A percentile compares a stretch with the other conserved stretches of the same genome.
These are phyloP conservation scores for Prionailurus viverrinus DNA, from an alignment of 2,113 vertebrate species.

Conservation along the genomic window DNA sequence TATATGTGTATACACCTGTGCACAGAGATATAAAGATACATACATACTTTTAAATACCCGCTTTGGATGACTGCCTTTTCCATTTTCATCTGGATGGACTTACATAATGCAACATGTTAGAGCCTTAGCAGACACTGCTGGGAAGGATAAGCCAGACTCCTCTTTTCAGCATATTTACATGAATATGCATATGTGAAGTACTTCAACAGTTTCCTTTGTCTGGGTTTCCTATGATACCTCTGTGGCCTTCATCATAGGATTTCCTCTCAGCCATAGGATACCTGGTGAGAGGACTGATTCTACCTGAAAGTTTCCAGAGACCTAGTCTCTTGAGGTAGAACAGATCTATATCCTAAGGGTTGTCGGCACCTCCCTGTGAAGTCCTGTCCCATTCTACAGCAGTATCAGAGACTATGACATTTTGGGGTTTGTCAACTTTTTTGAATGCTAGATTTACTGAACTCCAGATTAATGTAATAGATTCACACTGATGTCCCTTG, in stretches of 20 bases:
- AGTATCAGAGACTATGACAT: background rate
- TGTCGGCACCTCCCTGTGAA: background rate
- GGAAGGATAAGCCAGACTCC: background rate
- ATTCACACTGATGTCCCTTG: background rate
- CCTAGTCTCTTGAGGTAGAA: background rate
- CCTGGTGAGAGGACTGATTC: background rate
- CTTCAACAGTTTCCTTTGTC: background rate
- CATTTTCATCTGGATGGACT: slow-evolving; percentile 16
- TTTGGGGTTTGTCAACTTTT: slow-evolving; percentile 25
- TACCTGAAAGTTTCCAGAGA: background rate
- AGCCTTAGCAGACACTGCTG: background rate
- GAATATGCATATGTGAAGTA: slow-evolving; percentile 5
- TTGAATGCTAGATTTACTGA: background rate
- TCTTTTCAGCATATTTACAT: slow-evolving; percentile 31
- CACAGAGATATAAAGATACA: too few species aligned
- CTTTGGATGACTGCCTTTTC: background rate
- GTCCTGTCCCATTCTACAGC: background rate
- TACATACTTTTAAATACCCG: background rate
- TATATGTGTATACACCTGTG: background rate
- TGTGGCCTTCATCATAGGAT: background rate
- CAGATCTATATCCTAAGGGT: background rate
- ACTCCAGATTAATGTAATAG: background rate
- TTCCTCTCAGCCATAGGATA: background rate
- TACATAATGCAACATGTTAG: too few species aligned
- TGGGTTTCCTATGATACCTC: background rate